These are phyloP conservation scores for Thamnaconus septentrionalis DNA, from an alignment of 2,113 vertebrate genomes.

Conservation along the genomic window DNA sequence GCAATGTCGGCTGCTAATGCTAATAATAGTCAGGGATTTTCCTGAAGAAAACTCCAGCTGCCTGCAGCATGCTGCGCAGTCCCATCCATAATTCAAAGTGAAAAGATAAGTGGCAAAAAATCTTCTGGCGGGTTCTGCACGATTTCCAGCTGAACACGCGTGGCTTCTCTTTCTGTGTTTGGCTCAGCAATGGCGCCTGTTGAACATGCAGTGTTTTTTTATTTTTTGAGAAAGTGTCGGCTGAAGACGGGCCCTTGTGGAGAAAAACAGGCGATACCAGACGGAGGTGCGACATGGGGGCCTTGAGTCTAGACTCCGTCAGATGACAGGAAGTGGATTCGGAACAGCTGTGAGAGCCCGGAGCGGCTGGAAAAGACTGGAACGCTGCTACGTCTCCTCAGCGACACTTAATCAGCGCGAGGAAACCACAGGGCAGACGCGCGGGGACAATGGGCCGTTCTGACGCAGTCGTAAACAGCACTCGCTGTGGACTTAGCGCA, in stretches of 20 bases:
- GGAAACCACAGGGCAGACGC: constrained; percentile 44
- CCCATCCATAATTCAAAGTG: constrained; percentile 70
- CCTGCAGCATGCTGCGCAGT: constrained; percentile 55
- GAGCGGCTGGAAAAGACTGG: constrained; percentile 51
- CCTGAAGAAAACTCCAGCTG: constrained; percentile 41
- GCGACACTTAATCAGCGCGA: constrained; percentile 57
- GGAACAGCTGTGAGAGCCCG: constrained; percentile 30
- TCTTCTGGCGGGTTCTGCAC: constrained; percentile 45
- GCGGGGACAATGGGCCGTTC: constrained; percentile 25
- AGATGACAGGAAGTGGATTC: constrained; percentile 57
- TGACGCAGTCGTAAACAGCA: constrained; percentile 34
- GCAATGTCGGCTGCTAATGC: constrained; percentile 53
- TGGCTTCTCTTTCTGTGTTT: constrained; percentile 39
- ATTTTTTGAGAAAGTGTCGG: constrained; percentile 30
- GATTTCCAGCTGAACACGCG: constrained; percentile 65
- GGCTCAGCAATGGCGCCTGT: constrained; percentile 16
- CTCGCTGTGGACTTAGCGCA: constrained; percentile 16
- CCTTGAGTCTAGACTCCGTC: constrained; percentile 64
- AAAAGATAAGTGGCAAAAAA: constrained; percentile 69
- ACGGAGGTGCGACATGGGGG: constrained; percentile 25
- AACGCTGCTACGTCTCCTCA: constrained; percentile 37
- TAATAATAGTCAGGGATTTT: constrained; percentile 63
- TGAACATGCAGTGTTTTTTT: constrained; percentile 22
- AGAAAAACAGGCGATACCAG: constrained; percentile 35
- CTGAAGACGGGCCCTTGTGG: constrained; percentile 1